A percentile compares a stretch with the other conserved stretches of the same genome.
Conservation (phyloP, 2,113 vertebrate species). For the Cynocephalus volans region DNA sequence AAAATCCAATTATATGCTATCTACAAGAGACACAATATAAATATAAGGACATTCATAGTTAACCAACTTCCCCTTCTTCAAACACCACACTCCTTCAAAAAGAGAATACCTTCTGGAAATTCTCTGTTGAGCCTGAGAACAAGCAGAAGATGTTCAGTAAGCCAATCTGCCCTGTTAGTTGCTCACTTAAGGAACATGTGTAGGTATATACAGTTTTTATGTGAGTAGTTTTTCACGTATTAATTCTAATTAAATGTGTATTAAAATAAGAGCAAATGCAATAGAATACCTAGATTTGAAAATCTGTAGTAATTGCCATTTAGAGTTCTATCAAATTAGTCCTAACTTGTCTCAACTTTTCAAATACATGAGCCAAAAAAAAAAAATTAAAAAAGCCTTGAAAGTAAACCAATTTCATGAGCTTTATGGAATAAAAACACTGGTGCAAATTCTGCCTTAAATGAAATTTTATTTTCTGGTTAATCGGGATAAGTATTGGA, state of each 20-base stretch:
- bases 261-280: not conserved
- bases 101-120: not conserved
- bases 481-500: not conserved
- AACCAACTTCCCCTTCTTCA: not conserved
- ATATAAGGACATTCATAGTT: not conserved
- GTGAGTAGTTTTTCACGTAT: not conserved
- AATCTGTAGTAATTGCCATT: not conserved
- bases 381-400: not conserved
- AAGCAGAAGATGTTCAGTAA: not conserved
- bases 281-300: not conserved
- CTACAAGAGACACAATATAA: not conserved
- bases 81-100: not conserved
- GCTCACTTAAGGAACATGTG: not conserved
- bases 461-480: not conserved
- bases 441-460: not conserved
- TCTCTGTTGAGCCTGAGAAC: not conserved
- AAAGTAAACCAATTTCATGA: not conserved
- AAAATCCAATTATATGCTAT: not conserved
- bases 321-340: not conserved
- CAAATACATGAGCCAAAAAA: not conserved
- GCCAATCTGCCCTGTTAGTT: not conserved
- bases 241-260: not conserved
- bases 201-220: not conserved
- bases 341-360: not conserved
- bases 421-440: not conserved